These are phyloP conservation scores for Pomacea maculata DNA, from an alignment of 1,140 invertebrate genomes.

Conservation along the genomic window DNA sequence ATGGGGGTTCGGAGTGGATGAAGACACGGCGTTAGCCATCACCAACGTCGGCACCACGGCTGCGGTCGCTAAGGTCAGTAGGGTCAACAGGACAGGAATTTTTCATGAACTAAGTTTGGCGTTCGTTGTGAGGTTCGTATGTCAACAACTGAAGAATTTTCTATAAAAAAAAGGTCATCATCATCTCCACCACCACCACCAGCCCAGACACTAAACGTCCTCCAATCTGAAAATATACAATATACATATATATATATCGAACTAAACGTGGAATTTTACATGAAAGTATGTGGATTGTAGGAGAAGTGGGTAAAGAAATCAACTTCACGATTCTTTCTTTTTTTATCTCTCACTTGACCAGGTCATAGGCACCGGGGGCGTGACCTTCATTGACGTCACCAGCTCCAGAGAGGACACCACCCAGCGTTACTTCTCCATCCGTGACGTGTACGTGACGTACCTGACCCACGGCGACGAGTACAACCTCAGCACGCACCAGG, in stretches of 20 bases:
- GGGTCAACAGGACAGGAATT: not conserved
- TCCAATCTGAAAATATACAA: too few relatives aligned
- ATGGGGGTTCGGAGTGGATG: slow-evolving; percentile 41
- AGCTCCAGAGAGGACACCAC: slow-evolving; percentile 12
- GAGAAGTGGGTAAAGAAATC: too few relatives aligned
- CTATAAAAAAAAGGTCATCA: not conserved
- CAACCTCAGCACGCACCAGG: slow-evolving; percentile 27
- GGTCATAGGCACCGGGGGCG: slow-evolving; percentile 36
- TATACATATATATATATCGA: too few relatives aligned
- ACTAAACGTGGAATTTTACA: too few relatives aligned
- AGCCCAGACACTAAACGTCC: not conserved
- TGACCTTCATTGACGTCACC: slow-evolving; percentile 30
- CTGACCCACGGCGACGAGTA: slow-evolving; percentile 36
- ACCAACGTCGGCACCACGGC: slow-evolving; percentile 36
- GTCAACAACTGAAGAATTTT: not conserved
- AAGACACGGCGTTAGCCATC: slow-evolving; percentile 45
- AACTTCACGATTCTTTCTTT: too few relatives aligned
- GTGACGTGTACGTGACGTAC: slow-evolving; percentile 28
- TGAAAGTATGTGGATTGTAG: too few relatives aligned
- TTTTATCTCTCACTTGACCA: not conserved
- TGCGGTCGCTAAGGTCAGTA: slow-evolving; percentile 33
- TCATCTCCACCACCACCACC: too few relatives aligned
- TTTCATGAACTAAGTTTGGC: not conserved
- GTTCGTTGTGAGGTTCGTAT: not conserved
- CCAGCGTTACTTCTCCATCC: slow-evolving; percentile 26